Percentiles rank a stretch among this genome's conserved stretches.
Evolutionary conservation across 2,113 vertebrate species (phyloP).

Genomic region (Microcebus jonahi): DNA sequence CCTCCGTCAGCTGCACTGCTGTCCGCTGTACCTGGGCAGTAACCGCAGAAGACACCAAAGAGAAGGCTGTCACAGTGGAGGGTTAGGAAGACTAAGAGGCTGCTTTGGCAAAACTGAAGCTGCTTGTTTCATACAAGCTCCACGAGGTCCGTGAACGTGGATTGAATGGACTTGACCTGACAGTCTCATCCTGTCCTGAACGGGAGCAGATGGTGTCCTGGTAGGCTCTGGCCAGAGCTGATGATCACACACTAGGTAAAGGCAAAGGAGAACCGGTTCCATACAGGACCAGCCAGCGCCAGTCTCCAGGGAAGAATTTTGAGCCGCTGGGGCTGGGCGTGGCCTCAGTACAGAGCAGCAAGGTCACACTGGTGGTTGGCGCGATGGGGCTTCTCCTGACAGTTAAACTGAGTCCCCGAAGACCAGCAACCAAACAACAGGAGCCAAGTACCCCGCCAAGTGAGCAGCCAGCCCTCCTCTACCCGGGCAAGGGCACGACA

Average conservation of each 20-base stretch:
- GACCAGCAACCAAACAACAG: neutral
- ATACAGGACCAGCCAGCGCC: neutral
- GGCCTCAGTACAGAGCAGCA: neutral
- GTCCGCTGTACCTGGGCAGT: neutral
- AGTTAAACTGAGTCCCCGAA: neutral
- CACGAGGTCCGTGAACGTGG: neutral
- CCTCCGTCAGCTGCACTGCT: neutral
- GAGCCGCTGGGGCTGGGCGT: neutral
- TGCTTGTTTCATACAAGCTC: neutral
- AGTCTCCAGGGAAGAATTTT: neutral
- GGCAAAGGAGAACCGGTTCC: neutral
- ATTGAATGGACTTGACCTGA: neutral
- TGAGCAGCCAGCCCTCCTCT: neutral
- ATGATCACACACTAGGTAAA: neutral
- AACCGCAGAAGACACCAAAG: conserved; percentile 14
- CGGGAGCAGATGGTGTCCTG: accelerated
- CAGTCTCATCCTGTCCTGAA: neutral
- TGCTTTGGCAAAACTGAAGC: neutral
- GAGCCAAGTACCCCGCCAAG: too few species aligned
- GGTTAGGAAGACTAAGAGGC: neutral
- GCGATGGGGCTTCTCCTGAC: neutral
- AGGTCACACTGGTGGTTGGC: neutral
- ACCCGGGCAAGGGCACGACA: neutral
- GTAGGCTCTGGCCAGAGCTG: neutral
- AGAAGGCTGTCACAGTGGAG: neutral